Conservation (phyloP, 2,113 vertebrate species). For the Phylloscopus whistleri region DNA sequence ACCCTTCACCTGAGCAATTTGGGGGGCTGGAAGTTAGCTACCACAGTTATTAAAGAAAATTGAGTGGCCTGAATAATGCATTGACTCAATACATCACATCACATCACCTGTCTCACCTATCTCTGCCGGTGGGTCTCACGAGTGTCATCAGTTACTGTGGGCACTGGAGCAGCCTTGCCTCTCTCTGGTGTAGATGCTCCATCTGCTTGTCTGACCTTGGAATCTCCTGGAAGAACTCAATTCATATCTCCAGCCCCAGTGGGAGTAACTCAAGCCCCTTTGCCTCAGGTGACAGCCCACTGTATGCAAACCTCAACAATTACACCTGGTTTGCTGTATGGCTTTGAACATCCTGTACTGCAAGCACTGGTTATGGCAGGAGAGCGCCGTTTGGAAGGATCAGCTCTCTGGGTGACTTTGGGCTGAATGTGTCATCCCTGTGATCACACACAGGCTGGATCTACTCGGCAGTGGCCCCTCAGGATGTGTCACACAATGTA, state of each 20-base stretch:
- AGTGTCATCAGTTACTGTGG: neutral
- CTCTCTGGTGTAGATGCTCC: neutral
- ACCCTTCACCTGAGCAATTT: neutral
- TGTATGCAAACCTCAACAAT: neutral
- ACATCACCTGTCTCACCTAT: too few relatives aligned
- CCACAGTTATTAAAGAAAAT: neutral
- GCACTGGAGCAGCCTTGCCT: neutral
- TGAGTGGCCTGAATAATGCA: neutral
- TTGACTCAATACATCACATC: neutral
- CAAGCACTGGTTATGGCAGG: neutral
- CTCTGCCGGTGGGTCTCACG: neutral
- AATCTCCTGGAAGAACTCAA: neutral
- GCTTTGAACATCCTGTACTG: neutral
- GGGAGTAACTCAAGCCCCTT: neutral
- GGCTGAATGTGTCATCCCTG: neutral
- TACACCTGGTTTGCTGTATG: neutral
- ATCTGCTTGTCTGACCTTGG: neutral
- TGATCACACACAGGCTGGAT: neutral
- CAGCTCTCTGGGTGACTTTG: neutral
- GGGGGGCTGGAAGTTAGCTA: neutral
- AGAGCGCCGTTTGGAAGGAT: fast-evolving
- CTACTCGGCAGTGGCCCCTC: neutral
- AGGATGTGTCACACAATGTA: neutral
- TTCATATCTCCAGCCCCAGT: neutral
- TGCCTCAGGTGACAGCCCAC: neutral